Conservation (phyloP, 2,113 vertebrate genomes). For the Gallinago jamesoni region DNA sequence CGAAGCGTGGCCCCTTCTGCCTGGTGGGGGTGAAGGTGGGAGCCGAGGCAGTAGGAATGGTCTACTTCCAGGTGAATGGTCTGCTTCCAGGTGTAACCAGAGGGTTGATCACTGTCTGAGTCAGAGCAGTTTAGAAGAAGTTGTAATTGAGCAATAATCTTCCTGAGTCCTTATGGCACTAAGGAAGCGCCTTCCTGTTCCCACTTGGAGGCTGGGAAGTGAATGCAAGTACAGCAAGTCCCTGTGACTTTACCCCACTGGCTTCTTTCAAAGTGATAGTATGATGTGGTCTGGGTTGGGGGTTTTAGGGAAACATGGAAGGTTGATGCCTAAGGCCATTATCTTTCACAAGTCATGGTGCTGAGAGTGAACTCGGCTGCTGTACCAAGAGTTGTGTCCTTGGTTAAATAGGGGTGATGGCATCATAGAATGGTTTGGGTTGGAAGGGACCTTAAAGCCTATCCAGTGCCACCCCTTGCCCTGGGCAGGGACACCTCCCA, state of each 20-base stretch:
- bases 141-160: neutral
- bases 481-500: too few relatives aligned
- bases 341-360: neutral
- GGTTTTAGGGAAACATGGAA: neutral
- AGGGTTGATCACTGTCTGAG: neutral
- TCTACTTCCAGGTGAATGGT: neutral
- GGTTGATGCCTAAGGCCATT: neutral
- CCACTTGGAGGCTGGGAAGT: neutral
- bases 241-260: neutral
- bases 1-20: neutral
- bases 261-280: neutral
- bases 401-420: neutral
- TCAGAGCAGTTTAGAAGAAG: neutral
- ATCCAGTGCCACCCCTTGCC: too few relatives aligned
- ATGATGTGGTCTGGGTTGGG: rapidly evolving
- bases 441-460: too few relatives aligned
- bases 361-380: neutral
- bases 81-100: neutral
- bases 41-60: rapidly evolving
- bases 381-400: neutral
- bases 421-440: too few relatives aligned
- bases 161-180: neutral
- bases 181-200: neutral
- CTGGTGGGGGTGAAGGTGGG: neutral
- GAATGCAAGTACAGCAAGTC: too few relatives aligned